Percentiles rank a stretch among this genome's conserved stretches.
Evolutionary conservation across 2,113 vertebrate species (phyloP).

Genomic region (Egretta garzetta): DNA sequence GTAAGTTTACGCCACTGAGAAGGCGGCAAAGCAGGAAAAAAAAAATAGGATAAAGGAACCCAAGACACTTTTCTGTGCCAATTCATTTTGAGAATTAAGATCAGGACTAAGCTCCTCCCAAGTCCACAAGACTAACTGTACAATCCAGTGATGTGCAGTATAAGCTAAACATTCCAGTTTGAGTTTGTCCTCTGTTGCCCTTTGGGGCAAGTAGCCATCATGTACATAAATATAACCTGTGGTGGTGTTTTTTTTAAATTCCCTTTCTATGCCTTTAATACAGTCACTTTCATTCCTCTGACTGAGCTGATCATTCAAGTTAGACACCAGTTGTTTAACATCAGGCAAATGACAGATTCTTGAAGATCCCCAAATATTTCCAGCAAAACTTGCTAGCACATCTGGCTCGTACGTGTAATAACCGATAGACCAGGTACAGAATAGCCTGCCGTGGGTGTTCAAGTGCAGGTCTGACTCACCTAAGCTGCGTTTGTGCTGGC

Average conservation of each 20-base stretch:
- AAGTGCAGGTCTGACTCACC: not conserved
- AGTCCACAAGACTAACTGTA: not conserved
- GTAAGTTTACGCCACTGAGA: not conserved
- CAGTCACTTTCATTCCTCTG: not conserved
- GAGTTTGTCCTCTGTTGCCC: not conserved
- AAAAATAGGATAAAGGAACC: not conserved
- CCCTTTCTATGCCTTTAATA: not conserved
- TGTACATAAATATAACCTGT: not conserved
- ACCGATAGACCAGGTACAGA: not conserved
- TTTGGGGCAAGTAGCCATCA: not conserved
- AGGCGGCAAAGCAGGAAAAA: not conserved
- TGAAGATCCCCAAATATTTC: not conserved
- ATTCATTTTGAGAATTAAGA: not conserved
- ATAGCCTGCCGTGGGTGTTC: not conserved
- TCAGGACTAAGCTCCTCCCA: not conserved
- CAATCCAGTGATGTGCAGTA: not conserved
- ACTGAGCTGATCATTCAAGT: not conserved
- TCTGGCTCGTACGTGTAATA: not conserved
- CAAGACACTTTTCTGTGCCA: not conserved
- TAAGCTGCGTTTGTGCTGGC: not conserved
- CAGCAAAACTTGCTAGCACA: not conserved
- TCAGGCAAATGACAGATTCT: not conserved
- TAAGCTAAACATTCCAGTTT: not conserved
- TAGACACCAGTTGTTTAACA: not conserved
- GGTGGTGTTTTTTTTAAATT: not conserved